Base-by-base conservation (phyloP, 2,113 vertebrate genomes). In the Condylura cristata region DNA sequence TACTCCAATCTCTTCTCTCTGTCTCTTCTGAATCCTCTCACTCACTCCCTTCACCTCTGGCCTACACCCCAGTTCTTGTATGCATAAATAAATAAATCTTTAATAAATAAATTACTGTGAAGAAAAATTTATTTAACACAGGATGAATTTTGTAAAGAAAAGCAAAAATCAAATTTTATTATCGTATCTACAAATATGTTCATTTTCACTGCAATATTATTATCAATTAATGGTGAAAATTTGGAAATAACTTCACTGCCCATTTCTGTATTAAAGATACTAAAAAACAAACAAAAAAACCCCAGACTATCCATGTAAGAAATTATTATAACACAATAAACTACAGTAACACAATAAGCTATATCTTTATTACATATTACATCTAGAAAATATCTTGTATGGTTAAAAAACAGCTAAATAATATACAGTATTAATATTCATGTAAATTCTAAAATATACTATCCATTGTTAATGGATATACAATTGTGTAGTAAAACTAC, bases 261-360 rank as follows among this genome's bases (percentile, higher is more conserved):
- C 58, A 89, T 68, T 95, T 95, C 88, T 93, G 13, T 58, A 79
- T 56, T 82, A 58, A 81, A 90, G 24, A 84, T 79, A 92, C 12
- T 44, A 74, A 2, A 65, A n/a, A n/a, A n/a, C n/a, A n/a, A n/a
- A n/a, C n/a, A n/a, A n/a, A 14, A 34, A 74, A 14, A 44, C 92
- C 65, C 8, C 51, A 53, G 51, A 53, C 46, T 48, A 48, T 74
- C 18, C n/a, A 92, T 20, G 18, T 39, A 61, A 91, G 39, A 53
- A 91, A 82, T 61, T n/a, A 86, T 2, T 85, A 48, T 8, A 93
- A 70, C 41, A 82, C 16, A 93, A 81, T 83, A 82, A 91, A 61
- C 20, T 83, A 78, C 12, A 91, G 85, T 8, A 93, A 74, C 41
- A 82, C 14, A 93, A 85, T 83, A 86, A 91, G 56, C 22, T 84